Evolutionary conservation across 2,113 vertebrate genomes (phyloP), one percentile per base, ranked within the genome.

Genomic region (Hemibagrus wyckioides): DNA sequence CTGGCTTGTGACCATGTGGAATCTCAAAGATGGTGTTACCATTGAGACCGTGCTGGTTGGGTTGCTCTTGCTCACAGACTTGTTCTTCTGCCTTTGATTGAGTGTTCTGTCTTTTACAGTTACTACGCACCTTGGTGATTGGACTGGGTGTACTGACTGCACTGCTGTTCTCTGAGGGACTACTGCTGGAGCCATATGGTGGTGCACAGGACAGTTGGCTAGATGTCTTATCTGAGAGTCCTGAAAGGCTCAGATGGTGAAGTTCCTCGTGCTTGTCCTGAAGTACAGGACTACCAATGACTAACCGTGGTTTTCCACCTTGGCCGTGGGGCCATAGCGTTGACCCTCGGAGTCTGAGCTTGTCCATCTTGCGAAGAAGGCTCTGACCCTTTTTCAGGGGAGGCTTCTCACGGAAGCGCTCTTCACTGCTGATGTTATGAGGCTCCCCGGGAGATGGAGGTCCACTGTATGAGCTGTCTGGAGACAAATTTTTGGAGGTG

Each of bases 291-390:
- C 93, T 88, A n/a, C 94, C 93, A 81, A 95, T 94, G 13, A 89
- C 14, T 8, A 90, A 91, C 86, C 83, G 91, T 33, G 89, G 65
- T 76, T 81, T 85, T 4, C 81, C 4, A 2, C 86, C n/a, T 33
- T 80, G 82, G 25, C 86, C 84, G 8, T 90, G 91, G 13, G 86
- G 67, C n/a, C 57, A 76, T 36, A 87, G 91, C 6, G 81, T 92
- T 0, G 92, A 82, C 30, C 94, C 93, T 67, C 93, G 92, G 79
- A 96, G 86, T 54, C 95, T 93, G 65, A 98, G 92, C 87, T 95
- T 97, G 88, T 97, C 97, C 94, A 97, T 97, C 93, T 95, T 97
- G 90, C 92, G 95, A 77, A 97, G 91, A 82, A 98, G 92, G 82
- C 95, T 93, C 84, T 91, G 94, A 54, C 94, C 94, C 87, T 93